These are phyloP conservation scores for Lepidochitona cinerea DNA, from an alignment of 2,888 invertebrate species.

Conservation along the genomic window DNA sequence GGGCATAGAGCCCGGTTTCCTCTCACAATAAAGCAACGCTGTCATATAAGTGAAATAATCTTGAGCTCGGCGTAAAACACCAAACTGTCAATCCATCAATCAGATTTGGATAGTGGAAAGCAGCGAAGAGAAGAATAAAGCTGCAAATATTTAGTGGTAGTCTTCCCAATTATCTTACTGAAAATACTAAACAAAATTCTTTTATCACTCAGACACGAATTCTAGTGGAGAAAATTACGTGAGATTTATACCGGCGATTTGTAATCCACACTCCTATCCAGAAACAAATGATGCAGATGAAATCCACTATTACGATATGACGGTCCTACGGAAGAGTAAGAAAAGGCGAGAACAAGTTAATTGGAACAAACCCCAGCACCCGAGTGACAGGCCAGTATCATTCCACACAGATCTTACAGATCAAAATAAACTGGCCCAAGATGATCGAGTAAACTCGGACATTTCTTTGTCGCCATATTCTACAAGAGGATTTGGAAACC, in stretches of 20 bases:
- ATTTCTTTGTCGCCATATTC: background rate
- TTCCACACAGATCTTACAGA: background rate
- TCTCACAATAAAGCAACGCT: too few species aligned
- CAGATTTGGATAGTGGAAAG: too few species aligned
- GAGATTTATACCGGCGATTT: background rate
- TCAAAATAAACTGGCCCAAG: background rate
- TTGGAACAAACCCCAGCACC: background rate
- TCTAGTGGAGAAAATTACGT: background rate
- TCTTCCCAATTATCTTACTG: too few species aligned
- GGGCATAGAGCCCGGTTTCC: too few species aligned
- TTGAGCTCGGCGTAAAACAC: too few species aligned
- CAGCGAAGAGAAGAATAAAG: too few species aligned
- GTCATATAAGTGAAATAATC: too few species aligned
- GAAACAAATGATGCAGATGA: background rate
- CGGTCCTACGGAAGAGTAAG: background rate
- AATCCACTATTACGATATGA: background rate
- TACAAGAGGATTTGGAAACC: background rate
- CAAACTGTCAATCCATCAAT: too few species aligned
- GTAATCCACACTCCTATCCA: background rate
- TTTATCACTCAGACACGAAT: too few species aligned
- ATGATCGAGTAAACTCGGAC: too few species aligned
- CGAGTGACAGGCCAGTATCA: background rate
- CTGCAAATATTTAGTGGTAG: too few species aligned
- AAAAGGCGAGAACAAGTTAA: background rate
- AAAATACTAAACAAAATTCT: too few species aligned